A percentile compares a stretch with the other conserved stretches of the same genome.
phyloP scores from a whole-genome alignment of 2,797 vertebrate genomes.

The Choloepus didactylus region DNA sequence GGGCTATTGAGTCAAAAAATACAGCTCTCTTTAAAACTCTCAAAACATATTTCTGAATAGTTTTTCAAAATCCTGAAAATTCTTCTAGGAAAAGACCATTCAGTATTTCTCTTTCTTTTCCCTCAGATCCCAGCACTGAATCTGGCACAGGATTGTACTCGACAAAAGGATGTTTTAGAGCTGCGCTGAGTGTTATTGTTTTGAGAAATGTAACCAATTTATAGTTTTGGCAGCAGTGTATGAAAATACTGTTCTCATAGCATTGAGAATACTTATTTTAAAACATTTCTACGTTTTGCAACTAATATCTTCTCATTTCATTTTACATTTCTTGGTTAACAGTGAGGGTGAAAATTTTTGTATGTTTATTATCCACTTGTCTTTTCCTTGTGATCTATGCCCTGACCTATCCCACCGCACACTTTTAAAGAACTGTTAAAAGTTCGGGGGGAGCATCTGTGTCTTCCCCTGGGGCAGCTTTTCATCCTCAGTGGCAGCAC shows the following conservation, averaged over 20 bases:
- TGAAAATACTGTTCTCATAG: background rate
- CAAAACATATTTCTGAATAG: conserved; percentile 34
- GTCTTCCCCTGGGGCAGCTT: rapidly evolving
- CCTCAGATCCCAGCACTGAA: background rate
- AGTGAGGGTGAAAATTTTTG: background rate
- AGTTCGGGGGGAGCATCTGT: too few species aligned
- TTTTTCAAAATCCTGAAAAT: background rate
- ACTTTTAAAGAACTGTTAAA: background rate
- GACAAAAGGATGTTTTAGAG: background rate
- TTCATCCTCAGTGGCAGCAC: background rate
- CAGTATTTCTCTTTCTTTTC: background rate
- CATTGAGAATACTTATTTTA: background rate
- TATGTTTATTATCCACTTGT: background rate
- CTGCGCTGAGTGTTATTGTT: background rate
- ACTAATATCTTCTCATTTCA: background rate
- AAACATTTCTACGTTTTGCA: background rate
- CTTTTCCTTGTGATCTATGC: background rate
- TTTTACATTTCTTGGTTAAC: background rate
- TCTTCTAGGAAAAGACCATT: background rate
- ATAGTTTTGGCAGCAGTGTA: background rate
- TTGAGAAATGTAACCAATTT: background rate
- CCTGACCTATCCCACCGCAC: too few species aligned
- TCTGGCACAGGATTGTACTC: background rate
- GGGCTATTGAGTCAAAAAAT: background rate
- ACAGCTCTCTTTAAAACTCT: conserved; percentile 17